Base-by-base conservation (phyloP, 1,140 invertebrate genomes). In the Philotrypesis tridentata region DNA sequence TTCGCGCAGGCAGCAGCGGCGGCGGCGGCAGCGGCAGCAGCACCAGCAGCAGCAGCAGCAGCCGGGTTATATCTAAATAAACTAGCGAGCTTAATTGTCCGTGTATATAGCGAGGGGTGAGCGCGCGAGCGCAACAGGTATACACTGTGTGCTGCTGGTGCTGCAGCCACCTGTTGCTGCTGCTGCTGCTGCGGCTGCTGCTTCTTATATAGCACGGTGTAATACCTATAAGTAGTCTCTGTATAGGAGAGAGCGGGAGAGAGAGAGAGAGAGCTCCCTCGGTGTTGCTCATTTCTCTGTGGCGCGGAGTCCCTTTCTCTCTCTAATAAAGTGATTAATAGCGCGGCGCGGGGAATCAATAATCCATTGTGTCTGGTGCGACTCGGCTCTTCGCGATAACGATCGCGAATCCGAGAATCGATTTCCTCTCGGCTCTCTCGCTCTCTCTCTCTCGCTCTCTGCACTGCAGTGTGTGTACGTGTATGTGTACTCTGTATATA, bases 351-450 rank as follows among this genome's bases (percentile, higher is more conserved):
- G 71, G 29, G 71, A 80, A 80, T 80, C 79, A 74, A 80, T 80
- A 74, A 80, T 80, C 71, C 71, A 80, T 80, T 80, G 78, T 80
- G 78, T 48, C 37, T 55, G 48, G 33, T 21, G 70, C 70, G 31
- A 37, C 61, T 25, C 23, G 37, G 70, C 7, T 43, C 48, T n/a
- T 17, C 31, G n/a, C 27, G 71, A 80, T 80, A 80, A 74, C 60
- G 61, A 80, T 74, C 79, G 79, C 60, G 71, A 80, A 80, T 80
- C 79, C 79, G 65, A 76, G 80, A 82, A 82, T 82, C 80, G 72
- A 76, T 82, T 82, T 75, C 73, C 71, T 82, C 73, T 63, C 65
- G 9, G 48, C 48, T 55, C 48, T 55, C 48, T 21, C 48, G 21
- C 48, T 9, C 40, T 40, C 37, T 40, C 37, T 12, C 37, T 6